Base-by-base conservation (phyloP, 2,888 invertebrate species). In the Epinotia bilunana region DNA sequence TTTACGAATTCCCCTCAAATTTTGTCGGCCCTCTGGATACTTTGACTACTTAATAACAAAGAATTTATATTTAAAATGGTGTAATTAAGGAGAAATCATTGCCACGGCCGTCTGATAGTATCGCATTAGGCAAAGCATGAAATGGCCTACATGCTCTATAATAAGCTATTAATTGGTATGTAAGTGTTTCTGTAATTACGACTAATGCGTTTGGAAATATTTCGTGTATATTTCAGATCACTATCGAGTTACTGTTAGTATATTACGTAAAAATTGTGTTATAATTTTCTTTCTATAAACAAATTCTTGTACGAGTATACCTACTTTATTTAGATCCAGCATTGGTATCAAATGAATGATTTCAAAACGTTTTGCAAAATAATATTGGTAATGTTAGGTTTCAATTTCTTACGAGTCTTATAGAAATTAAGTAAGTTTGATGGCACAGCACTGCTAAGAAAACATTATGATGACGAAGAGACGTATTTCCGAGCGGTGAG, bases 91-190 rank as follows among this genome's bases (percentile, higher is more conserved):
- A 28, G 60, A 69, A 69, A 69, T 73, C 67, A 68, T 74, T 74
- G 63, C 64, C 83, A 86, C 87, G 85, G 80, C 77, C 79, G 81
- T 76, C 77, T 88, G 90, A 91, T 91, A 84, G 82, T 88, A 90
- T 90, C 90, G 83, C 81, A 84, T 84, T 79, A 78, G 80, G 80
- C 75, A 82, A 86, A 85, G 83, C 84, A 82, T 85, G 81, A 84
- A 83, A 83, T 82, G 82, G 84, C 83, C 69, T 74, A 70, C 70
- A 70, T 70, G 70, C 20, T 49, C 70, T 71, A 71, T 71, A 75
- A 75, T 75, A 71, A 75, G 74, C 71, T 70, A 75, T 65, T 75
- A 75, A 75, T 75, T 75, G 74, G 65, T 71, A 71, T 71, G 74
- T 74, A 74, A 74, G 74, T 71, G 74, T 65, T 75, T 64, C 23